Evolutionary conservation across 2,113 vertebrate genomes (phyloP).

Genomic region (Carollia perspicillata): DNA sequence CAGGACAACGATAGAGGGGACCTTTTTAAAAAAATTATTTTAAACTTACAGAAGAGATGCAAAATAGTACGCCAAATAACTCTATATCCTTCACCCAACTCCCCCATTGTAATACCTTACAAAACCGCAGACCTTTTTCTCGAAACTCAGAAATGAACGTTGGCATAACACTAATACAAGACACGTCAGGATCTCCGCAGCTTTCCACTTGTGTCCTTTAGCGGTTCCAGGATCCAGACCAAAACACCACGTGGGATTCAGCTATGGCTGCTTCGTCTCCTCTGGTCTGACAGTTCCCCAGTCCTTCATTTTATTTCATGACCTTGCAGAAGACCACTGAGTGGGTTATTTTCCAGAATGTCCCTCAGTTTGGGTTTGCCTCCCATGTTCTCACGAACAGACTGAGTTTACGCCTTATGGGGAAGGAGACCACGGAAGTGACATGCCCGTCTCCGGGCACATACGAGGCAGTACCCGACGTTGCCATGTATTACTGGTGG

Average conservation of each 20-base stretch:
- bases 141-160: not conserved
- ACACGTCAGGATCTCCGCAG: not conserved
- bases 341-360: not conserved
- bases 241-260: not conserved
- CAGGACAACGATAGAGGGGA: not conserved
- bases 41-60: not conserved
- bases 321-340: not conserved
- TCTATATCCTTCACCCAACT: not conserved
- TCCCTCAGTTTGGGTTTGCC: not conserved
- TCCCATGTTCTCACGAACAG: not conserved
- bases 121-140: not conserved
- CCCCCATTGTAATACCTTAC: not conserved
- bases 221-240: not conserved
- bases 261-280: not conserved
- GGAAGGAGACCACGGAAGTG: not conserved
- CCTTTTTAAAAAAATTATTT: not conserved
- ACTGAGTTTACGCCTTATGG: not conserved
- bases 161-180: not conserved
- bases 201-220: not conserved
- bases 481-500: not conserved
- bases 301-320: not conserved
- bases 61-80: not conserved
- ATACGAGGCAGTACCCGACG: too few species aligned
- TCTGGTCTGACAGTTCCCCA: not conserved
- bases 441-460: not conserved